Evolutionary conservation across 2,797 vertebrate genomes (phyloP).

Genomic region (Cyclura pinguis): DNA sequence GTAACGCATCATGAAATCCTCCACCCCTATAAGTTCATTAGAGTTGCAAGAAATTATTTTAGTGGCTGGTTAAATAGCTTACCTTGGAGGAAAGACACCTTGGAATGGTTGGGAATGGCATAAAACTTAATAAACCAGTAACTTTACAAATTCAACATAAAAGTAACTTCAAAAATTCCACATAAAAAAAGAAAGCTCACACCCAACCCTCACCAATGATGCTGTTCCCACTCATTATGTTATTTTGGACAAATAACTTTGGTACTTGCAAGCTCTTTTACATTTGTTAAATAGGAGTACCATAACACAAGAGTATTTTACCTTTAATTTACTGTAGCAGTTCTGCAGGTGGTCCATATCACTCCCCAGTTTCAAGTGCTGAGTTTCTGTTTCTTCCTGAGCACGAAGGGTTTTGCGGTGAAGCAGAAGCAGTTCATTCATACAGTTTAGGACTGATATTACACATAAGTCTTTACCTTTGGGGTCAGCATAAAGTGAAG

Average conservation of each 20-base stretch:
- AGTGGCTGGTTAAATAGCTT: too few species aligned
- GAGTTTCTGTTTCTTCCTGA: constrained; percentile 89
- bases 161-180: too few species aligned
- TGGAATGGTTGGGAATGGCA: too few species aligned
- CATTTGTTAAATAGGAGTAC: constrained; percentile 20
- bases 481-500: constrained; percentile 83
- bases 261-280: not conserved
- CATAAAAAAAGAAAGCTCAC: not conserved
- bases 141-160: too few species aligned
- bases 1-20: not conserved
- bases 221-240: not conserved
- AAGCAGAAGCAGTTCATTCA: constrained; percentile 91
- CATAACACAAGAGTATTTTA: constrained; percentile 55
- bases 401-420: constrained; percentile 85
- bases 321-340: constrained; percentile 92
- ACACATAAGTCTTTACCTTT: constrained; percentile 82
- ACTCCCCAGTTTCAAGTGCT: constrained; percentile 89
- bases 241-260: not conserved
- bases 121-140: too few species aligned
- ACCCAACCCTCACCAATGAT: too few species aligned
- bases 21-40: too few species aligned
- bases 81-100: too few species aligned
- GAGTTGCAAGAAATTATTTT: too few species aligned
- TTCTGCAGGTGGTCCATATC: constrained; percentile 92
- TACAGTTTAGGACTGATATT: constrained; percentile 87